Conservation (phyloP, 2,113 vertebrate genomes). For the Fregetta grallaria region DNA sequence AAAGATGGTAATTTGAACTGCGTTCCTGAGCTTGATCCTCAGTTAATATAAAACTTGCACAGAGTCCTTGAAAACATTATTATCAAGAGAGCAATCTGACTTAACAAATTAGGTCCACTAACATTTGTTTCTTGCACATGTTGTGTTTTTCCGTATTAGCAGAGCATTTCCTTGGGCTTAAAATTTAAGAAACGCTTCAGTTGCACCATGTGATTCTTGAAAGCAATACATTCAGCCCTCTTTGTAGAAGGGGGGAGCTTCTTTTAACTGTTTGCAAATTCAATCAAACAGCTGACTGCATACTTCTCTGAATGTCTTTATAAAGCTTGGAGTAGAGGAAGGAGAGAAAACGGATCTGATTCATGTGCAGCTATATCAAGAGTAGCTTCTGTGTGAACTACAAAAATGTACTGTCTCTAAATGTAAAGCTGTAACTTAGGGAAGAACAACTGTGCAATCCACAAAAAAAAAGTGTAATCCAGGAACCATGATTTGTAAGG, state of each 20-base stretch:
- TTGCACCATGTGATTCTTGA: not conserved
- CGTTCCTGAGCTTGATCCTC: not conserved
- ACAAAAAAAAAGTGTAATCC: not conserved
- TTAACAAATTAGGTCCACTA: not conserved
- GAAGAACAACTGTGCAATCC: not conserved
- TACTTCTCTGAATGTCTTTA: not conserved
- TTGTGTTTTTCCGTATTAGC: not conserved
- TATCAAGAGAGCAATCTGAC: not conserved
- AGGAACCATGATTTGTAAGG: not conserved
- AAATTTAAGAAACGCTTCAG: slow-evolving; percentile 2
- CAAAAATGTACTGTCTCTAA: not conserved
- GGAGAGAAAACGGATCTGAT: not conserved
- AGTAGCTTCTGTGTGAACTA: not conserved
- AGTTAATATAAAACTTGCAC: not conserved
- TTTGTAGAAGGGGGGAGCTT: not conserved
- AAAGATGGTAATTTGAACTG: not conserved
- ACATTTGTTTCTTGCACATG: not conserved
- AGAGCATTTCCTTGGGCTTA: not conserved
- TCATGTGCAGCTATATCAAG: not conserved
- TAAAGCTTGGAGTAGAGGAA: not conserved
- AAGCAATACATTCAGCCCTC: not conserved
- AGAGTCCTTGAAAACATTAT: not conserved
- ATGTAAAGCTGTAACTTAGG: not conserved
- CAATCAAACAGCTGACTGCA: not conserved
- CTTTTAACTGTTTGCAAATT: slow-evolving; percentile 7